These are phyloP conservation scores for Simalia tracyae DNA, from an alignment of 2,797 vertebrate species.

Conservation along the genomic window DNA sequence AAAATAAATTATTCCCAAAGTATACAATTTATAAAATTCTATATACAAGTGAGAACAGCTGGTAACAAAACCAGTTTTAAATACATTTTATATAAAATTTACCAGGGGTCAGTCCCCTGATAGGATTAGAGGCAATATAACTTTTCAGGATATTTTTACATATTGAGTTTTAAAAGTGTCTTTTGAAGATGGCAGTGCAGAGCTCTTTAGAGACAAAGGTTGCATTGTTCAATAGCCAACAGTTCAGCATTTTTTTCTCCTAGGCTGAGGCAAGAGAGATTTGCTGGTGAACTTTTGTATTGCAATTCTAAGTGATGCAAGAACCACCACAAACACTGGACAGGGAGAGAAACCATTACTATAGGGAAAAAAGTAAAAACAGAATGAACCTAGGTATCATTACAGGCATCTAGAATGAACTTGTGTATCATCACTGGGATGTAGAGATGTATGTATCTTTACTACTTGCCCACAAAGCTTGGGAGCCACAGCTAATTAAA, in stretches of 20 bases:
- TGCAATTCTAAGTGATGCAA: slow-evolving; percentile 42
- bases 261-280: slow-evolving; percentile 50
- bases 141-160: slow-evolving; percentile 82
- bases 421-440: not conserved
- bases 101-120: slow-evolving; percentile 79
- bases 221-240: slow-evolving; percentile 76
- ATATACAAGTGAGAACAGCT: slow-evolving; percentile 84
- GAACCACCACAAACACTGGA: slow-evolving; percentile 17
- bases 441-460: not conserved
- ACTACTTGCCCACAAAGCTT: not conserved
- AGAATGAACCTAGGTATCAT: not conserved
- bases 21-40: slow-evolving; percentile 87
- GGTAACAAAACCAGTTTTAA: slow-evolving; percentile 88
- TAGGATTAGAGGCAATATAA: slow-evolving; percentile 76
- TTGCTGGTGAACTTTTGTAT: slow-evolving; percentile 51
- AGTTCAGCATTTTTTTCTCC: slow-evolving; percentile 38
- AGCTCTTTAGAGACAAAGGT: slow-evolving; percentile 81
- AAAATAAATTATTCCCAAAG: slow-evolving; percentile 93
- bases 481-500: not conserved
- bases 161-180: slow-evolving; percentile 73
- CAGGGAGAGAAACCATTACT: not conserved
- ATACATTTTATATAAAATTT: slow-evolving; percentile 84
- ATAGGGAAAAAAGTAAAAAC: not conserved
- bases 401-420: not conserved
- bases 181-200: slow-evolving; percentile 87